Conservation (phyloP, 1,140 invertebrate genomes). For the Meloidogyne chitwoodi region DNA sequence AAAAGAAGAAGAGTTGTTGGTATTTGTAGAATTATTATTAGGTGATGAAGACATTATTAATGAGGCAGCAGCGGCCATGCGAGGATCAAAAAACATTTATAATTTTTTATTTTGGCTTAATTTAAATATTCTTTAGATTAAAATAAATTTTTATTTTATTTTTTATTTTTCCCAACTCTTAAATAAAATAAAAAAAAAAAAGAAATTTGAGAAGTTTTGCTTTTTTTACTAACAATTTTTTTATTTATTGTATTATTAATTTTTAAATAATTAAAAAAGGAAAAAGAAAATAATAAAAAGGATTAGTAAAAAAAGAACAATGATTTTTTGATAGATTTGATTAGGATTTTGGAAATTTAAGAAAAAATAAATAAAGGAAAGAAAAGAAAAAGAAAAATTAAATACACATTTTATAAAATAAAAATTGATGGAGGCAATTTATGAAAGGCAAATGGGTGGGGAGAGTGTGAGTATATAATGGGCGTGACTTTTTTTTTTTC, state of each 20-base stretch:
- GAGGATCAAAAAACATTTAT: constrained; percentile 21
- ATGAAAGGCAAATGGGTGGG: neutral
- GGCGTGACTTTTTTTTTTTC: neutral
- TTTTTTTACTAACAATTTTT: too few species aligned
- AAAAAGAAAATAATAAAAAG: neutral
- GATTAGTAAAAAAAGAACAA: neutral
- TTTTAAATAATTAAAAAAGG: neutral
- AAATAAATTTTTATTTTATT: too few species aligned
- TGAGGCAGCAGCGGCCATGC: constrained; percentile 1
- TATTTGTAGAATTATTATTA: neutral
- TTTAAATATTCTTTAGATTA: too few species aligned
- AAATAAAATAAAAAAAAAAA: too few species aligned
- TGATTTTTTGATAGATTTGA: neutral
- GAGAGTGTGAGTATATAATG: neutral
- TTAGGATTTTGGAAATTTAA: neutral
- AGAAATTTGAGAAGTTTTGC: too few species aligned
- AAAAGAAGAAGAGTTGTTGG: neutral
- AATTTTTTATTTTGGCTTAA: neutral
- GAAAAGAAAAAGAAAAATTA: constrained; percentile 7
- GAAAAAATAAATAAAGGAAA: too few species aligned
- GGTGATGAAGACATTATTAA: neutral
- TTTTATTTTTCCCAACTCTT: too few species aligned
- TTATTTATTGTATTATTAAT: neutral
- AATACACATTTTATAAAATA: neutral
- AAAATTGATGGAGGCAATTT: neutral